Evolutionary conservation across 2,888 invertebrate genomes (phyloP), one percentile per base, ranked within the genome.

Genomic region (Andrena fulva): DNA sequence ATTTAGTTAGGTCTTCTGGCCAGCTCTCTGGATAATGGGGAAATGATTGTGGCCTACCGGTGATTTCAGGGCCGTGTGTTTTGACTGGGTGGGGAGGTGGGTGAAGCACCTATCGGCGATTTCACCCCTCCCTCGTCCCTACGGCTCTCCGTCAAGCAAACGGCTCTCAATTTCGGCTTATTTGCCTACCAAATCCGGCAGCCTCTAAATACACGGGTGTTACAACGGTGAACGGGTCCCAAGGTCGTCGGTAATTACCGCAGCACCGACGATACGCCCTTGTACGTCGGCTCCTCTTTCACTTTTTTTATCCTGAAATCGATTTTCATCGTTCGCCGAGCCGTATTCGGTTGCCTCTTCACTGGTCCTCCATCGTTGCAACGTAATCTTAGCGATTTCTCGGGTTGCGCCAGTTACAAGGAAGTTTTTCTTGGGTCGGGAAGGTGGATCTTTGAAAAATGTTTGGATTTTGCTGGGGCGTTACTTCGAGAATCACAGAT

Each of bases 111-210:
- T 71, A 71, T 67, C 66, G 63, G 60, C 74, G 54, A 79, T 75
- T 78, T 20, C 69, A 71, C 50, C 29, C 35, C 42, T 16, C 59
- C 67, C 64, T 27, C 70, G 73, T 54, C 63, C 8, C 67, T 27
- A 63, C 27, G 56, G 24, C 72, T 67, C 35, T 63, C 29, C 60
- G 59, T 20, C 77, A 35, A 52, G 50, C 70, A 74, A 77, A 77
- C 84, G 85, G 66, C 85, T 87, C 87, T 88, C 88, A 88, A 90
- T 90, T 90, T 90, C 89, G 88, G 85, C 86, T 89, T 88, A 89
- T 90, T 90, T 90, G 90, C 89, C 86, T 90, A 90, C 89, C 90
- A 90, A 90, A 88, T 89, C 69, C 63, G 73, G 33, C 87, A 77
- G 77, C 84, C 88, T 77, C 86, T 88, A 89, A 88, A 89, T 88